Evolutionary conservation across 2,113 vertebrate genomes (phyloP), one percentile per base, ranked within the genome.

Genomic region (Melanocharis versteri): DNA sequence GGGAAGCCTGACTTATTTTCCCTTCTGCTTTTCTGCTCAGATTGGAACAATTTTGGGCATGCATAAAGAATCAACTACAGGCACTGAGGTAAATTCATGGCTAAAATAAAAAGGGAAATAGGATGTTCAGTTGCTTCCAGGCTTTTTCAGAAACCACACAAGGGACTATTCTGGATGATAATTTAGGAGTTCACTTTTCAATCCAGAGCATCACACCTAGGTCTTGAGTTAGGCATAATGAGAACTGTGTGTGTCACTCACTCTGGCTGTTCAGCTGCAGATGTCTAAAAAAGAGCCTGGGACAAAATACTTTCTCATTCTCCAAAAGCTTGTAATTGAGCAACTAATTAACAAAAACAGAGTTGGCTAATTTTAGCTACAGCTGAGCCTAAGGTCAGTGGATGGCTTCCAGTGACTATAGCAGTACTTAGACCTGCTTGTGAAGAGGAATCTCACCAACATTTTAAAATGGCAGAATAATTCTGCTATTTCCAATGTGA

Each of bases 241-340:
- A 33, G 31, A 76, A 40, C n/a, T 7, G 2, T 33, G 8, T 0
- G 1, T 28, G 31, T 26, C 11, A 4, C 23, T 71, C 53, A 7
- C 27, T 26, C 58, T 44, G 44, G 27, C 54, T 81, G 33, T 45
- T 88, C 83, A 47, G 78, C 24, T 87, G 65, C 65, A 79, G 51
- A 68, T 54, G 31, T 28, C 68, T 40, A 39, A 54, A 40, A 86
- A 69, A 44, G 24, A 79, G n/a, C 26, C 22, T 72, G 28, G 48
- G 58, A 96, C 71, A 71, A 83, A 90, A 76, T n/a, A 77, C 26
- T 44, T 58, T 15, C 51, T 68, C 33, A 69, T 71, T 50, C 45
- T 86, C 64, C 54, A 73, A 83, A 83, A 90, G 23, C 54, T 40
- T 94, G 42, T 30, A 71, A 62, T 79, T 93, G 88, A 80, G 54